Conservation (phyloP, 2,113 vertebrate species). For the Apteryx owenii region DNA sequence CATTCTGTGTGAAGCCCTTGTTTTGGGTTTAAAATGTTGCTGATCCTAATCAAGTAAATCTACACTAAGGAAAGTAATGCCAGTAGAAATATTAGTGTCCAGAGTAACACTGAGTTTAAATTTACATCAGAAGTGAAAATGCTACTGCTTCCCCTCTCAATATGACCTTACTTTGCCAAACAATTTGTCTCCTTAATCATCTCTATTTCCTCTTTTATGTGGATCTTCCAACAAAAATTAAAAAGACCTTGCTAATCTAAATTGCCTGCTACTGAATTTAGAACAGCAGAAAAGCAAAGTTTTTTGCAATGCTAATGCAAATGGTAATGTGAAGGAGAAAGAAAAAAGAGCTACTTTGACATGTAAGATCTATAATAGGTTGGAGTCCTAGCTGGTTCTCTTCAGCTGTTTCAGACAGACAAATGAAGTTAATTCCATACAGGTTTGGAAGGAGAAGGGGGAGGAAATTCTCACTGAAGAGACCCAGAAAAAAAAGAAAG, state of each 20-base stretch:
- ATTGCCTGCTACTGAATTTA: not conserved
- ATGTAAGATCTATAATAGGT: not conserved
- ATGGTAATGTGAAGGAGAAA: not conserved
- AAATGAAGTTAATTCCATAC: not conserved
- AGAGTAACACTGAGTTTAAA: not conserved
- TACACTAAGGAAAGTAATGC: not conserved
- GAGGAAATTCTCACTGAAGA: not conserved
- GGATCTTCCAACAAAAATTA: not conserved
- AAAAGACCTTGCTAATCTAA: not conserved
- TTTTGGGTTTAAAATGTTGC: not conserved
- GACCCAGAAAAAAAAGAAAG: not conserved
- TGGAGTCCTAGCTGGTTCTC: not conserved
- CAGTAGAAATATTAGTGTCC: not conserved
- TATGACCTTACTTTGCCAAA: not conserved
- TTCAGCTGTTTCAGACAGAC: not conserved
- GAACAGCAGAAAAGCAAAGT: not conserved
- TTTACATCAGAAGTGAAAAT: not conserved
- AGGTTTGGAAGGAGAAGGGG: not conserved
- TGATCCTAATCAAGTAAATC: not conserved
- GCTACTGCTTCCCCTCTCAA: not conserved
- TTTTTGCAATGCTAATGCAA: not conserved
- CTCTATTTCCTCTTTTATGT: not conserved
- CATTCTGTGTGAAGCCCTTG: not conserved
- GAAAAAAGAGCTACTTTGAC: not conserved
- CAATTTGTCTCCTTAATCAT: not conserved